phyloP scores from a whole-genome alignment of 2,797 vertebrate species.

The Tragelaphus oryx region DNA sequence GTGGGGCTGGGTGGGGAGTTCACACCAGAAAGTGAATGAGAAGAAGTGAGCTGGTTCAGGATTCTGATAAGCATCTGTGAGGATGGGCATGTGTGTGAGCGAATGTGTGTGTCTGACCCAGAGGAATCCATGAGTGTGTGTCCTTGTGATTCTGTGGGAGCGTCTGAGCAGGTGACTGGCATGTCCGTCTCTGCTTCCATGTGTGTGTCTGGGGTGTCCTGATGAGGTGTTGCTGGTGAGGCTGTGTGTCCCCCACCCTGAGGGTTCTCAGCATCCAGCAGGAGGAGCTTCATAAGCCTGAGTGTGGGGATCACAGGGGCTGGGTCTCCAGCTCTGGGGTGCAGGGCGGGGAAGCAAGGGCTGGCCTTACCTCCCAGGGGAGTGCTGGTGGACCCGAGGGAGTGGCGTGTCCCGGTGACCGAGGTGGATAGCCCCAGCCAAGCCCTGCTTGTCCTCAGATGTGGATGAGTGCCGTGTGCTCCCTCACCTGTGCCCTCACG shows the following conservation, averaged over 20 bases:
- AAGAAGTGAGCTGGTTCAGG: neutral
- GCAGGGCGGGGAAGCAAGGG: neutral
- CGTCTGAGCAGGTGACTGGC: neutral
- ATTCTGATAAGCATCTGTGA: neutral
- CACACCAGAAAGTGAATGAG: neutral
- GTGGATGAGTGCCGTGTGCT: conserved; percentile 93
- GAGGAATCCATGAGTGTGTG: neutral
- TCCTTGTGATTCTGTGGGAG: neutral
- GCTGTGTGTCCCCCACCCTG: too few species aligned
- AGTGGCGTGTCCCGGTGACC: neutral
- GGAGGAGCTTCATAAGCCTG: neutral
- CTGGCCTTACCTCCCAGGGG: neutral
- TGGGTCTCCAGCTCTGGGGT: neutral
- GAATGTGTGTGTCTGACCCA: neutral
- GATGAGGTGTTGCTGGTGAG: neutral
- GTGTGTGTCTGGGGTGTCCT: neutral
- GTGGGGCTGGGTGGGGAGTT: neutral
- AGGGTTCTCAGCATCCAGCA: fast-evolving
- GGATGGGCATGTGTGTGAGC: neutral
- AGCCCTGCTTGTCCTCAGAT: conserved; percentile 78
- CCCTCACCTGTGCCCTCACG: conserved; percentile 89
- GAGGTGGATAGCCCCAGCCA: fast-evolving
- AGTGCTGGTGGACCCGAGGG: neutral
- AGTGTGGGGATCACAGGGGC: neutral
- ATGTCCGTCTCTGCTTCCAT: neutral